Percentiles rank a stretch among this genome's conserved stretches.
Conservation (phyloP, 2,888 invertebrate genomes). For the Sphaerophoria rueppellii region DNA sequence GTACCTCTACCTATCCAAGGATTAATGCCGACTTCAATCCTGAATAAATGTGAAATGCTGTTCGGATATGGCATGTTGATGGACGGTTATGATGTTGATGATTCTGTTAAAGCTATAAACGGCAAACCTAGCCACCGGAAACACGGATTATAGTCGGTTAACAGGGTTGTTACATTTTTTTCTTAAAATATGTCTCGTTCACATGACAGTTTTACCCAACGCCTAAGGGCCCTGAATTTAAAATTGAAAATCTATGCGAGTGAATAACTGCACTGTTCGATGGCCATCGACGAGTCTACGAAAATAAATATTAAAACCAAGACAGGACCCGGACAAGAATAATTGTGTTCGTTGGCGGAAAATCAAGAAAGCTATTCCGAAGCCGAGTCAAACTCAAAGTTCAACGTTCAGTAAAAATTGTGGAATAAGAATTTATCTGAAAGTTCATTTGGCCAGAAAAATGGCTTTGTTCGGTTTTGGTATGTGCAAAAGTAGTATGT, state of each 20-base stretch:
- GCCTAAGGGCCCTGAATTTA: not conserved
- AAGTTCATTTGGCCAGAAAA: too few species aligned
- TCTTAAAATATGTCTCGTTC: too few species aligned
- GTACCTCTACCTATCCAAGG: conserved; percentile 58
- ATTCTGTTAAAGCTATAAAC: conserved; percentile 7
- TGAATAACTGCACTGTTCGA: conserved; percentile 12
- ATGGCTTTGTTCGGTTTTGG: too few species aligned
- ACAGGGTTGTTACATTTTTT: conserved; percentile 8
- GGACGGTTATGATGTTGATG: conserved; percentile 36
- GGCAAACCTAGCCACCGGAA: conserved; percentile 17
- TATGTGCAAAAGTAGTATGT: too few species aligned
- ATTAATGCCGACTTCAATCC: conserved; percentile 37
- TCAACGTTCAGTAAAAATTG: too few species aligned
- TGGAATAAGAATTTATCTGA: too few species aligned
- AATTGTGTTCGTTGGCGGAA: conserved; percentile 72
- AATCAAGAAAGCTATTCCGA: conserved; percentile 33
- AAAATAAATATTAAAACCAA: conserved; percentile 35
- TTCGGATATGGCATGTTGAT: conserved; percentile 18
- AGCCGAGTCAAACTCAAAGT: not conserved
- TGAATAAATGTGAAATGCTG: conserved; percentile 61
- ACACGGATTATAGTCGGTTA: conserved; percentile 18
- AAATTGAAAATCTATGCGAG: too few species aligned
- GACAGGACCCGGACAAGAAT: conserved; percentile 65
- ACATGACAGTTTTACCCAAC: too few species aligned
- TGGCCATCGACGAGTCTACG: conserved; percentile 57